These are phyloP conservation scores for Saccopteryx leptura DNA, from an alignment of 2,113 vertebrate genomes.

Conservation along the genomic window DNA sequence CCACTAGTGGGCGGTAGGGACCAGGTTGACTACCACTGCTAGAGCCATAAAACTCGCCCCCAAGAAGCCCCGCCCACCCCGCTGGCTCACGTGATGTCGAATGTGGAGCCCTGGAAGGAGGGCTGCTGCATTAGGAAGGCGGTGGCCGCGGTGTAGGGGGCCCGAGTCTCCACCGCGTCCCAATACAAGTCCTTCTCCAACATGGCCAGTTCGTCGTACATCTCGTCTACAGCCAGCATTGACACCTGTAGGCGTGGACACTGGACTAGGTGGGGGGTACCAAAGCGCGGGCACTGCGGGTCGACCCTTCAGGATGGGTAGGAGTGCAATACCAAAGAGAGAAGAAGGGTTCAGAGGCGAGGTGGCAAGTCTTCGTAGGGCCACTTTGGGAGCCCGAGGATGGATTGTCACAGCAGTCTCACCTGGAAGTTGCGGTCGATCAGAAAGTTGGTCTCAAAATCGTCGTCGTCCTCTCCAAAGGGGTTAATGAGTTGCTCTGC, in stretches of 20 bases:
- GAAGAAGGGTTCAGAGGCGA: neutral
- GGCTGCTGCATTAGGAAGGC: slow-evolving; percentile 93
- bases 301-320: neutral
- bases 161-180: slow-evolving; percentile 93
- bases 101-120: slow-evolving; percentile 96
- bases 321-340: neutral
- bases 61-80: neutral
- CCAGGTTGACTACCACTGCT: no score
- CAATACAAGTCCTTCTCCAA: slow-evolving; percentile 95
- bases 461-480: slow-evolving; percentile 96
- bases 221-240: slow-evolving; percentile 97
- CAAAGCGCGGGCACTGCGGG: rapidly evolving
- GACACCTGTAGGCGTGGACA: slow-evolving; percentile 87
- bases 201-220: slow-evolving; percentile 93
- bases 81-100: slow-evolving; percentile 94
- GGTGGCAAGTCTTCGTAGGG: neutral
- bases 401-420: neutral
- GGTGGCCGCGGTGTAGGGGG: slow-evolving; percentile 94
- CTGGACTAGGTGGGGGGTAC: neutral
- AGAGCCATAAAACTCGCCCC: neutral
- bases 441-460: slow-evolving; percentile 96
- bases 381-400: no score
- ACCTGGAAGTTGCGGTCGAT: slow-evolving; percentile 98
- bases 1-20: no score
- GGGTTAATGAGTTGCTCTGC: slow-evolving; percentile 96